Conservation (phyloP, 2,797 vertebrate genomes). For the Aldrovandia affinis region DNA sequence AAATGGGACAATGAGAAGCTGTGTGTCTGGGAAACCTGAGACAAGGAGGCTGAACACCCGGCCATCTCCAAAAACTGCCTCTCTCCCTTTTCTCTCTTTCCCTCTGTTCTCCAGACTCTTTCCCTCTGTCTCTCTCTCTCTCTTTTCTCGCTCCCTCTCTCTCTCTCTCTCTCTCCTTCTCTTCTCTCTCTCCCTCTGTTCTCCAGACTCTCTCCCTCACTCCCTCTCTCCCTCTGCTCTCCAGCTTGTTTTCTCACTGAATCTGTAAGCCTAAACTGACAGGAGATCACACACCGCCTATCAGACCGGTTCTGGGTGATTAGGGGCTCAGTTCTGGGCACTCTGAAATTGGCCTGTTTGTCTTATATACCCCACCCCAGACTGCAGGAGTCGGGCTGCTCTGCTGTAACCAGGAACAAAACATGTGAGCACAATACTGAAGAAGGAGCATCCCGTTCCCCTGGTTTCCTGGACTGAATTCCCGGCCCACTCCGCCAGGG, state of each 20-base stretch:
- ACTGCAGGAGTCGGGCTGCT: too few relatives aligned
- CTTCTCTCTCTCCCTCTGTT: not conserved
- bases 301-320: too few relatives aligned
- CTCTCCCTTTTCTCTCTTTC: not conserved
- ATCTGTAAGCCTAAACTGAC: constrained; percentile 59
- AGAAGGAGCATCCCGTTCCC: too few relatives aligned
- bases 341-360: too few relatives aligned
- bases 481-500: too few relatives aligned
- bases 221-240: not conserved
- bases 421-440: too few relatives aligned
- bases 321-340: too few relatives aligned
- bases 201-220: not conserved
- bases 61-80: not conserved
- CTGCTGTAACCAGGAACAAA: too few relatives aligned
- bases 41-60: not conserved
- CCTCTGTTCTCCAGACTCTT: constrained; percentile 8
- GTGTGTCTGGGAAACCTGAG: not conserved
- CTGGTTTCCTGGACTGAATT: too few relatives aligned
- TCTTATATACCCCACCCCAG: too few relatives aligned
- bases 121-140: not conserved
- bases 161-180: too few relatives aligned
- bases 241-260: not conserved
- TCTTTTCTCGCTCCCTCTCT: not conserved
- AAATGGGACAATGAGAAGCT: not conserved
- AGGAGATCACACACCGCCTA: constrained; percentile 38